These are phyloP conservation scores for Plectus sambesii DNA, from an alignment of 1,140 invertebrate genomes.

Conservation along the genomic window DNA sequence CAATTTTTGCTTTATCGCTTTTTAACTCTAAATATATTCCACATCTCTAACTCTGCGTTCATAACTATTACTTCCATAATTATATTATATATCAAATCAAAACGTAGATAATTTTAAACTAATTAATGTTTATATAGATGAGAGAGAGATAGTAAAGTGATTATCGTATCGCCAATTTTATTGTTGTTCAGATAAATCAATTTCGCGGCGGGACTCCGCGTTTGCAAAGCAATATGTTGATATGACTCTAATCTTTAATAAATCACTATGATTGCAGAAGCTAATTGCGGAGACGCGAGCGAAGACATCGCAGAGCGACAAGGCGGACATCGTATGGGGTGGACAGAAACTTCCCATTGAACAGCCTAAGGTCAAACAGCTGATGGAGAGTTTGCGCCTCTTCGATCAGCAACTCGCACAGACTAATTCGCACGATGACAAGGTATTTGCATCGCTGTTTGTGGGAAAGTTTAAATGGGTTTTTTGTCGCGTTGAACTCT, in stretches of 20 bases:
- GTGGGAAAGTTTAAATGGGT: neutral
- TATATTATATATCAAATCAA: too few relatives aligned
- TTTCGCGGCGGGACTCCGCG: too few relatives aligned
- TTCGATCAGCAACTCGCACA: constrained; percentile 61
- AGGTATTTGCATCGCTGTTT: constrained; percentile 55
- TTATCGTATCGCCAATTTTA: too few relatives aligned
- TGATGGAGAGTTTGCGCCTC: constrained; percentile 67
- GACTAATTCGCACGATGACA: constrained; percentile 56
- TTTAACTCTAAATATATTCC: too few relatives aligned
- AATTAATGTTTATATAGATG: too few relatives aligned
- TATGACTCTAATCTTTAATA: constrained; percentile 16
- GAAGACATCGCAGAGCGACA: constrained; percentile 57
- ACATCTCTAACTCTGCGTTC: too few relatives aligned
- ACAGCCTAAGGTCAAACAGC: constrained; percentile 65
- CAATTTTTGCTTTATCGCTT: constrained; percentile 13
- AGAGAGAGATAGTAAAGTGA: too few relatives aligned
- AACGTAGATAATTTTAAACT: too few relatives aligned
- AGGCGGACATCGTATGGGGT: constrained; percentile 77
- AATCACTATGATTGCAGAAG: constrained; percentile 47
- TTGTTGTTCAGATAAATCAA: too few relatives aligned
- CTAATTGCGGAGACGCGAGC: constrained; percentile 75
- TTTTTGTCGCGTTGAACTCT: too few relatives aligned
- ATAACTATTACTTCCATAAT: too few relatives aligned
- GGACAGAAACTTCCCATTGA: constrained; percentile 66
- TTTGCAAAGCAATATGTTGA: constrained; percentile 5